Conservation (phyloP, 2,888 invertebrate genomes). For the Cryptosula pallasiana region DNA sequence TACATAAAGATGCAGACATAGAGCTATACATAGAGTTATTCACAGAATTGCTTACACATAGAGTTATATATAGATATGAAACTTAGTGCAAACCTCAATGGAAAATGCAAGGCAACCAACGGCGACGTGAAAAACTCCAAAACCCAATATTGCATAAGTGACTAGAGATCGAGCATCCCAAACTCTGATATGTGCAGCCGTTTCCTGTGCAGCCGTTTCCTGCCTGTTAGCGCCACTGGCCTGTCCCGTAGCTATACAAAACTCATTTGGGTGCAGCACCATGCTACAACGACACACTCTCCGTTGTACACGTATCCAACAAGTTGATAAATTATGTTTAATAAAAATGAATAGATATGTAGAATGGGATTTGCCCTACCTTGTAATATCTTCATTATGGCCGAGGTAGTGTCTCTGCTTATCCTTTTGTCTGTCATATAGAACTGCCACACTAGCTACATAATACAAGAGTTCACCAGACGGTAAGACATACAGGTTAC, state of each 20-base stretch:
- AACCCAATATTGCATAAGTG: constrained; percentile 82
- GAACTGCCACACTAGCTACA: constrained; percentile 84
- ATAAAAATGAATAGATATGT: background rate
- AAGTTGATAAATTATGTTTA: background rate
- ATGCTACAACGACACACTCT: constrained; percentile 59
- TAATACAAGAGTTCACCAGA: constrained; percentile 67
- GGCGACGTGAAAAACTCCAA: constrained; percentile 81
- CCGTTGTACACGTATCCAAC: background rate
- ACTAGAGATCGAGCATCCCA: constrained; percentile 86
- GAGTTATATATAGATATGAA: too few species aligned
- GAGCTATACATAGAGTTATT: too few species aligned
- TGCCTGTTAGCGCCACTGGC: constrained; percentile 63
- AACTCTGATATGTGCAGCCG: constrained; percentile 69
- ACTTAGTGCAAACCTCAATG: constrained; percentile 60
- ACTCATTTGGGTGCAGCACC: constrained; percentile 80
- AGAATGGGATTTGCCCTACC: constrained; percentile 57
- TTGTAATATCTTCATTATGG: constrained; percentile 88
- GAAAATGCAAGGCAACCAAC: constrained; percentile 85
- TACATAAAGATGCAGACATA: too few species aligned
- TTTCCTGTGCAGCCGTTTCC: constrained; percentile 51
- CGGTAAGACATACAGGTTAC: constrained; percentile 38
- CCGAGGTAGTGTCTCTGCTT: constrained; percentile 83
- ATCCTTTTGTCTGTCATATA: constrained; percentile 80
- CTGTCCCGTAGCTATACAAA: constrained; percentile 84
- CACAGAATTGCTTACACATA: too few species aligned